Conservation (phyloP, 2,113 vertebrate species). For the Uropsilus gracilis region DNA sequence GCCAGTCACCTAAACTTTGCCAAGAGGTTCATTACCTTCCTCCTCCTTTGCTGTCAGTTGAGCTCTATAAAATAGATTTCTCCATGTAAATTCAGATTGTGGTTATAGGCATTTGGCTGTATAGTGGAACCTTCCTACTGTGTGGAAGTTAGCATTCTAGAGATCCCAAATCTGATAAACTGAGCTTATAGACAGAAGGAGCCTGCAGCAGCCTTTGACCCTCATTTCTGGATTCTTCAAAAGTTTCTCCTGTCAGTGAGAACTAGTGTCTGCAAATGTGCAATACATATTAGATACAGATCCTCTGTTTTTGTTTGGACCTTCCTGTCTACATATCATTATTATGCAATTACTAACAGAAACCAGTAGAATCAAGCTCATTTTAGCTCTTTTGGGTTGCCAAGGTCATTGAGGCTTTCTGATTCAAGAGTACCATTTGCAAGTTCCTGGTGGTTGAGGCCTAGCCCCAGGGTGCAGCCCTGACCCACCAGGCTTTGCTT, state of each 20-base stretch:
- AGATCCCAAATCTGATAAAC: no score
- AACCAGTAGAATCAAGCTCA: background rate
- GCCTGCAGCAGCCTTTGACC: constrained; percentile 16
- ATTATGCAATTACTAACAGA: background rate
- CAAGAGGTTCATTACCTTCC: no score
- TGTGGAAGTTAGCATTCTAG: no score
- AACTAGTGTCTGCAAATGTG: background rate
- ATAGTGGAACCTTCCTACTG: no score
- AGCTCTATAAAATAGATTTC: no score
- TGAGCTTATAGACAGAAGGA: constrained; percentile 36
- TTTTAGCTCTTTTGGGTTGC: background rate
- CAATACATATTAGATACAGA: background rate
- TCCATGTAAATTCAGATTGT: no score
- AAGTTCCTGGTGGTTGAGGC: background rate
- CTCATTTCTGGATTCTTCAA: background rate
- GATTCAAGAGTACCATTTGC: background rate
- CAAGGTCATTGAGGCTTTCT: background rate
- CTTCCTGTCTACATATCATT: background rate
- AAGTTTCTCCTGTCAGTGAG: background rate
- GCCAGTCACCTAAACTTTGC: no score
- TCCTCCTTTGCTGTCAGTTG: no score
- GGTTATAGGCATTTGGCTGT: no score
- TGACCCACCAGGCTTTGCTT: background rate
- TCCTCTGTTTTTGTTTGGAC: background rate
- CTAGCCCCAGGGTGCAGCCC: fast-evolving